Base-by-base conservation (phyloP, 1,140 invertebrate genomes). In the Drosophila ercepeae region DNA sequence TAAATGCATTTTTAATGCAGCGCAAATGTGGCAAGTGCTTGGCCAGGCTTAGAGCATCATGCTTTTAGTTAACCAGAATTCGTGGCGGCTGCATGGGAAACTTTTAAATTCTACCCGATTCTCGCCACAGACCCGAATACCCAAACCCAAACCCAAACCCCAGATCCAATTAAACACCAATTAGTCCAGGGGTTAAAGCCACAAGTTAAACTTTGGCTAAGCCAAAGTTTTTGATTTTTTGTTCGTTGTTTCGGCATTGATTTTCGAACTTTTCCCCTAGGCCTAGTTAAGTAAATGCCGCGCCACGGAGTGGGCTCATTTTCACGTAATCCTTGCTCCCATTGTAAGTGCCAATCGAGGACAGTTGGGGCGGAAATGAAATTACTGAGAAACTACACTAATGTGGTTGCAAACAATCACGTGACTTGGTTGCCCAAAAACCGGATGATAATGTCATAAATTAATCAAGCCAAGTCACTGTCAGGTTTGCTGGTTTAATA, bases 1-100 rank as follows among this genome's bases (percentile, higher is more conserved):
- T 57, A 81, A 84, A 84, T 84, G 81, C 72, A 71, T 84, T 84
- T 84, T 84, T 86, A 84, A 84, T 88, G 81, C 76, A 81, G 76
- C 76, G 82, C 63, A 88, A 84, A 81, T 88, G 81, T 74, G 67
- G 76, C 82, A 81, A 86, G 54, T 81, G 59, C 52, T 73, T 69
- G 58, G 61, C 45, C 39, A 55, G 68, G 32, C 57, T 72, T 61
- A 73, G 50, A 46, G 59, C 25, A 18, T 2, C 45, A 13, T 27
- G 46, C 54, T 65, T 59, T 55, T 64, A 71, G 64, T 64, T 78
- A 71, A 64, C 53, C 54, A 55, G 36, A 61, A 63, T 19, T 53
- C 52, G 63, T 54, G 41, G 45, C 41, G 46, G 58, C 50, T 49
- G 57, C 45, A 67, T 68, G 50, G 25, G 61, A 61, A 63, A 52